These are phyloP conservation scores for Platysternon megacephalum DNA, from an alignment of 2,113 vertebrate genomes.

Conservation along the genomic window DNA sequence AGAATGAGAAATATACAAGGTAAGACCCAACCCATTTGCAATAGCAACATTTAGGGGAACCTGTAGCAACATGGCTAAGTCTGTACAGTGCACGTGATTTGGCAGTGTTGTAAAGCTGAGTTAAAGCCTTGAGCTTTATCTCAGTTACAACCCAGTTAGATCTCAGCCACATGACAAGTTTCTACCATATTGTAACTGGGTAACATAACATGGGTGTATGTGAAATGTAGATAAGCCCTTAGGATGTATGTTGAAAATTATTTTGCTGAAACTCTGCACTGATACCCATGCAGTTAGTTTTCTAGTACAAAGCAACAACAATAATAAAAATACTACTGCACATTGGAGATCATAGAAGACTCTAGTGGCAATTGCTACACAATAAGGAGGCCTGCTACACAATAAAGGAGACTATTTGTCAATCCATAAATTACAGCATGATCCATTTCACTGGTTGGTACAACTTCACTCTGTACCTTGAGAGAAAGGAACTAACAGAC, in stretches of 20 bases:
- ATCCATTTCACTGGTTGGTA: background rate
- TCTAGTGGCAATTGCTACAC: background rate
- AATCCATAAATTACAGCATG: background rate
- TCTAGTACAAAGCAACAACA: background rate
- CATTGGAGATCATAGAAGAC: background rate
- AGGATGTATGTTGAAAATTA: background rate
- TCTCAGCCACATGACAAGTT: background rate
- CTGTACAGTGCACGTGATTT: background rate
- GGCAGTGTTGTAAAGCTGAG: background rate
- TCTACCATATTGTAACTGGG: background rate
- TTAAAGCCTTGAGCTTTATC: background rate
- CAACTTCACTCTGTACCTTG: background rate
- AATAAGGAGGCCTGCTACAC: accelerated
- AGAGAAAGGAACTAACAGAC: accelerated
- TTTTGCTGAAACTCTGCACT: background rate
- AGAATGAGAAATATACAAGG: background rate
- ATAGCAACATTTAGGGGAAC: accelerated
- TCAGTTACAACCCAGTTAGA: accelerated
- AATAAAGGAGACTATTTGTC: background rate
- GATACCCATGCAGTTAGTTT: background rate
- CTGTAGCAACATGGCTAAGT: background rate
- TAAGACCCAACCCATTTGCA: accelerated
- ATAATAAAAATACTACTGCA: background rate
- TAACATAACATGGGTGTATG: background rate
- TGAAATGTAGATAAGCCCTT: background rate